These are phyloP conservation scores for Cheiracanthium punctorium DNA, from an alignment of 2,888 invertebrate species.

Conservation along the genomic window DNA sequence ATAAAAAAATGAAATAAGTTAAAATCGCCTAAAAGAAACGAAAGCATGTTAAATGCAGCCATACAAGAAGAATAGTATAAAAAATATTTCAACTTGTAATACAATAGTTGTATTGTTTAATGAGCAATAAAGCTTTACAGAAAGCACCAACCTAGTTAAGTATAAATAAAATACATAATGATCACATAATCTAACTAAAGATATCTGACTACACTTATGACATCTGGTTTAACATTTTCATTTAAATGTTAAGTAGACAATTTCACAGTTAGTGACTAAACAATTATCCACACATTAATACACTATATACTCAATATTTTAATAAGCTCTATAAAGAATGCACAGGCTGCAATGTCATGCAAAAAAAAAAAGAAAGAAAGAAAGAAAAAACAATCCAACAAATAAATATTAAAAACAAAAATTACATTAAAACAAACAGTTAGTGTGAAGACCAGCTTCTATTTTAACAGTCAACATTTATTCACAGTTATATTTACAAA, in stretches of 20 bases:
- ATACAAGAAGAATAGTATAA: background rate
- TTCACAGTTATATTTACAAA: slow-evolving; percentile 23
- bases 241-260: background rate
- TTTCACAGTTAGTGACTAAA: background rate
- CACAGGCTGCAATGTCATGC: slow-evolving; percentile 32
- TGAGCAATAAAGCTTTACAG: too few species aligned
- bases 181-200: too few species aligned
- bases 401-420: slow-evolving; percentile 50
- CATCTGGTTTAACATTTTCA: background rate
- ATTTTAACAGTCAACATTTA: background rate
- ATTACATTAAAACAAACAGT: slow-evolving; percentile 37
- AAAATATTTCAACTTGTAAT: too few species aligned
- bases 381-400: slow-evolving; percentile 53
- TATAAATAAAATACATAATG: too few species aligned
- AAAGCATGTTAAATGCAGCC: slow-evolving; percentile 13
- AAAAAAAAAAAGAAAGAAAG: slow-evolving; percentile 30
- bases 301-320: slow-evolving; percentile 27
- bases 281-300: background rate
- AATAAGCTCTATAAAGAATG: slow-evolving; percentile 58
- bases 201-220: too few species aligned
- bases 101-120: too few species aligned
- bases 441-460: slow-evolving; percentile 61
- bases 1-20: background rate
- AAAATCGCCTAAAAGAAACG: background rate
- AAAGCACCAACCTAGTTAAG: too few species aligned